Evolutionary conservation across 2,888 invertebrate genomes (phyloP).

Genomic region (Protula sp.): DNA sequence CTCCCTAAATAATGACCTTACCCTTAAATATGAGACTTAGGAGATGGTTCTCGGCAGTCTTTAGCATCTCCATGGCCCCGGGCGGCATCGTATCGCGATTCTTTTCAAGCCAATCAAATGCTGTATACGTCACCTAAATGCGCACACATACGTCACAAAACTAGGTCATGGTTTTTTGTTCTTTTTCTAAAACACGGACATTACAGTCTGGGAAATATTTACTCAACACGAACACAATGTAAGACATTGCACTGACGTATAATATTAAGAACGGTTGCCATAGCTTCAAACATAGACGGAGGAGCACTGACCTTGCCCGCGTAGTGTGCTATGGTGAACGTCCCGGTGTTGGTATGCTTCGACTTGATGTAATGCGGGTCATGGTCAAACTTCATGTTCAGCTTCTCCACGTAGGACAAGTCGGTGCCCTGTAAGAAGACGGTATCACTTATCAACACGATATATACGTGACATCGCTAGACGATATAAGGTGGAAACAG

Average conservation of each 20-base stretch:
- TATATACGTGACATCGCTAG: not conserved
- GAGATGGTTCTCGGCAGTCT: slow-evolving; percentile 37
- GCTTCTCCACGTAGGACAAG: slow-evolving; percentile 40
- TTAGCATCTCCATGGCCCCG: slow-evolving; percentile 42
- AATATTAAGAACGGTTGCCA: too few species aligned
- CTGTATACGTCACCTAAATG: slow-evolving; percentile 39
- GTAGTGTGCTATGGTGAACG: slow-evolving; percentile 47
- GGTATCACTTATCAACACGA: not conserved
- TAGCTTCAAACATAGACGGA: too few species aligned
- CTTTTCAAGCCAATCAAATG: slow-evolving; percentile 45
- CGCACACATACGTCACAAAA: too few species aligned
- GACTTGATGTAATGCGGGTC: slow-evolving; percentile 32
- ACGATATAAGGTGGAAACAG: too few species aligned
- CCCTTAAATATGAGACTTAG: slow-evolving; percentile 44
- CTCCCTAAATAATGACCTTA: too few species aligned
- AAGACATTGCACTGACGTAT: too few species aligned
- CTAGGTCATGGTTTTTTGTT: too few species aligned
- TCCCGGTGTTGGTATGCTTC: slow-evolving; percentile 26
- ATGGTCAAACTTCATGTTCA: slow-evolving; percentile 34
- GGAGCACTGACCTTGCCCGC: slow-evolving; percentile 47
- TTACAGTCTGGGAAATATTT: too few species aligned
- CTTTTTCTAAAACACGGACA: too few species aligned
- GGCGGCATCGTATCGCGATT: slow-evolving; percentile 49
- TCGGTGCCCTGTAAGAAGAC: slow-evolving; percentile 35
- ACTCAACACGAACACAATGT: too few species aligned